Base-by-base conservation (phyloP, 1,140 invertebrate genomes). In the Magallana ariakensis region DNA sequence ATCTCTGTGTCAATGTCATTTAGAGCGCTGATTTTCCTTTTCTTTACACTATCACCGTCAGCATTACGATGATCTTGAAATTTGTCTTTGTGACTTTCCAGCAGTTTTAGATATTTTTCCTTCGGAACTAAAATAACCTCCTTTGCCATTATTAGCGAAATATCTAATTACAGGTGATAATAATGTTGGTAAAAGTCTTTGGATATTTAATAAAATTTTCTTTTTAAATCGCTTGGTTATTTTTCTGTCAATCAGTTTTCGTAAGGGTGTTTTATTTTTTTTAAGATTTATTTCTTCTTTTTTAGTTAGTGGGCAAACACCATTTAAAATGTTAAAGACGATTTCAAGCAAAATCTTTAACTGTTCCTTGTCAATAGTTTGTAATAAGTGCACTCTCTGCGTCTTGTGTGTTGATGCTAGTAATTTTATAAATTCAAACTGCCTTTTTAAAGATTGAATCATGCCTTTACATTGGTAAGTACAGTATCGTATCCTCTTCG, bases 381-480 rank as follows among this genome's bases (percentile, higher is more conserved):
- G 60, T 16, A 62, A n/a, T 62, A 62, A 16, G 5, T 62, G 60
- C 60, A 62, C 8, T 62, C 60, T 62, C 16, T 62, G 60, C 16
- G 8, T 62, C 60, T 62, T 62, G 60, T 62, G 60, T 11, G 60
- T 62, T 8, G 16, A 62, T 4, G 60, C 60, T 16, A 62, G 60
- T n/a, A 62, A 62, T 62, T 15, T 66, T n/a, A 0, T 46, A 9
- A 46, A 84, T 46, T n/a, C 22, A 10, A 11, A 80, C 2, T 26
- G 16, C 15, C 22, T 80, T 80, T 80, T 80, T 15, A 80, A 15
- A 80, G n/a, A 26, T 26, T 9, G 19, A 46, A 11, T 58, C 62
- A 62, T 84, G n/a, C 46, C 83, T 62, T 70, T 62, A 58, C 58
- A 58, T 84, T 0, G 83, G 19, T 84, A 62, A 58, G 53, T 84